Percentiles rank a stretch among this genome's conserved stretches.
These are phyloP conservation scores for Protophormia terraenovae DNA, from an alignment of 2,888 invertebrate genomes.

Conservation along the genomic window DNA sequence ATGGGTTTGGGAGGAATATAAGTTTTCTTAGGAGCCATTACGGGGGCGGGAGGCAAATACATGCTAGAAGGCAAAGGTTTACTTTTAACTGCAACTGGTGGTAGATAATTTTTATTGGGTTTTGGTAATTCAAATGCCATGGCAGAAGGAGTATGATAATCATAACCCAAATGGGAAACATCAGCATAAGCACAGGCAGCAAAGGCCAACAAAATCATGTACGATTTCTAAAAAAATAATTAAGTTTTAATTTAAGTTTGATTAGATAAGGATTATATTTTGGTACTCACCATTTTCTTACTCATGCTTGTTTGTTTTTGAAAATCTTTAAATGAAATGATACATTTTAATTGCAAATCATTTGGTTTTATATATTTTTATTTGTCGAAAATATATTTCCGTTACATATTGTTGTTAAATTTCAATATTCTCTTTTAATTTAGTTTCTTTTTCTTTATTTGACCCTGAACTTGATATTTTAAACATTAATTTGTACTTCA, in stretches of 20 bases:
- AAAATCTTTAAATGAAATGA: conserved; percentile 1
- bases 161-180: conserved; percentile 65
- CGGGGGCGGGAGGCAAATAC: conserved; percentile 12
- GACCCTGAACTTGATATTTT: conserved; percentile 39
- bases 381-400: conserved; percentile 1
- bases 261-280: neutral
- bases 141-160: conserved; percentile 44
- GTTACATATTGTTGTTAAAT: neutral
- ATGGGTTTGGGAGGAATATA: conserved; percentile 34
- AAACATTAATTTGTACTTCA: neutral
- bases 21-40: neutral
- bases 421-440: neutral
- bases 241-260: neutral
- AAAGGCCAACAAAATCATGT: conserved; percentile 42
- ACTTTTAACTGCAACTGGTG: neutral
- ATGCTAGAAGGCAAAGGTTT: neutral
- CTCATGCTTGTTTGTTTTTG: neutral
- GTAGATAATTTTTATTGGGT: conserved; percentile 4
- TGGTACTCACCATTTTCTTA: conserved; percentile 26
- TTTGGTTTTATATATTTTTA: conserved; percentile 16
- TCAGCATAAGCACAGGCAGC: conserved; percentile 36
- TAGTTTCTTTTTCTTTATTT: neutral
- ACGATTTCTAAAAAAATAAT: conserved; percentile 42
- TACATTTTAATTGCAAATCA: neutral
- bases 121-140: neutral